A percentile compares a stretch with the other conserved stretches of the same genome.
Evolutionary conservation across 2,797 vertebrate species (phyloP).

Genomic region (Megalops cyprinoides): DNA sequence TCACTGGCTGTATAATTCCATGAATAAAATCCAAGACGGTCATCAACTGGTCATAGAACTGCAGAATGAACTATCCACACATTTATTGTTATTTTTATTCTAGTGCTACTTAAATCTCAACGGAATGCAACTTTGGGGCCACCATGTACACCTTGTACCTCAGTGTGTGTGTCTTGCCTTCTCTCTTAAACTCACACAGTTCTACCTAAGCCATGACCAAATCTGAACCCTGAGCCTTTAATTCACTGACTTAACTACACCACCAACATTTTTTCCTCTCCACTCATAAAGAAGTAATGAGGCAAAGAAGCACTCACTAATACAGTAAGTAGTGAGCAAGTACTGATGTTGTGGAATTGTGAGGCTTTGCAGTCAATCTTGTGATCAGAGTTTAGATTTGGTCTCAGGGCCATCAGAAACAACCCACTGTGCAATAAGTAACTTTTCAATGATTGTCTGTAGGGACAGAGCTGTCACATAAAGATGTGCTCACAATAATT

Average conservation of each 20-base stretch:
- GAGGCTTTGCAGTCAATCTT: not conserved
- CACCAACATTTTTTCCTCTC: not conserved
- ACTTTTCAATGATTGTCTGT: constrained; percentile 64
- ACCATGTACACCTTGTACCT: not conserved
- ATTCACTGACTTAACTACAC: not conserved
- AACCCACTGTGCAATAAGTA: constrained; percentile 34
- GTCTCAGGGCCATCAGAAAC: constrained; percentile 41
- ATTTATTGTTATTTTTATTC: no score
- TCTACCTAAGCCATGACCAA: constrained; percentile 16
- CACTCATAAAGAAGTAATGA: constrained; percentile 17
- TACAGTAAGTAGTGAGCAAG: not conserved
- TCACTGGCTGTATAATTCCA: no score
- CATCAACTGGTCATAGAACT: no score
- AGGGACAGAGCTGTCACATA: constrained; percentile 52
- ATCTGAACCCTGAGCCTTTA: constrained; percentile 25
- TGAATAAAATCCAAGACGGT: no score
- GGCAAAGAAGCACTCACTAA: no score
- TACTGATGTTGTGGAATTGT: not conserved
- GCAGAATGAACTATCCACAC: no score
- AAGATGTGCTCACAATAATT: constrained; percentile 49
- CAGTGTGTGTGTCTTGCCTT: constrained; percentile 20
- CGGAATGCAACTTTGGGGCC: no score
- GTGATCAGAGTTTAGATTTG: constrained; percentile 44
- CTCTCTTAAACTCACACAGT: not conserved
- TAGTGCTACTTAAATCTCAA: no score